phyloP scores from a whole-genome alignment of 1,140 invertebrate species.

The Monochamus saltuarius region DNA sequence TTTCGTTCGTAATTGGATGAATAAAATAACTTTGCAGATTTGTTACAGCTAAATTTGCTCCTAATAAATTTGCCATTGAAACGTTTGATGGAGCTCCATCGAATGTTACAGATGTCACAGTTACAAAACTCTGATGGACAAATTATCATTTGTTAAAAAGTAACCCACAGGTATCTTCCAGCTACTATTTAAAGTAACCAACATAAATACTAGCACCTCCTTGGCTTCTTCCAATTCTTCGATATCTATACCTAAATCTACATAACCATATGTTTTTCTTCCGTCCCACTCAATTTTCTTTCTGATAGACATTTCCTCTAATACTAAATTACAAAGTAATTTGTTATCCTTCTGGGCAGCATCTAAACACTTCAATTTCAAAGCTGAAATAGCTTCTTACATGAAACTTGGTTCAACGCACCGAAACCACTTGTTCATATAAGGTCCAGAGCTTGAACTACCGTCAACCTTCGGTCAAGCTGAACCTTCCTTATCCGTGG shows the following conservation, averaged over 20 bases:
- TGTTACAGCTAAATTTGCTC: constrained; percentile 16
- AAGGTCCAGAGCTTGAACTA: no score
- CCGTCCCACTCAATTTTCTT: constrained; percentile 32
- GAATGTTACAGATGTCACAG: constrained; percentile 28
- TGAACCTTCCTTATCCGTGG: no score
- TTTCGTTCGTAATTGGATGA: constrained; percentile 22
- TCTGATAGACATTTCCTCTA: constrained; percentile 34
- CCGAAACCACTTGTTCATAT: no score
- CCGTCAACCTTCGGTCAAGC: no score
- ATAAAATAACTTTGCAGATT: constrained; percentile 25
- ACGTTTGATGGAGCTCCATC: constrained; percentile 25
- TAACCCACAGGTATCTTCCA: constrained; percentile 41
- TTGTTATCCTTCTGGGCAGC: no score
- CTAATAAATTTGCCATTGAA: constrained; percentile 20
- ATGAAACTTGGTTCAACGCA: constrained; percentile 52
- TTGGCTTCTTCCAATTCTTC: constrained; percentile 35
- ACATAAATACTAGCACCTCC: constrained; percentile 45
- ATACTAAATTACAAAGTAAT: constrained; percentile 26
- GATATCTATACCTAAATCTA: constrained; percentile 40
- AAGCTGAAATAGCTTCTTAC: constrained; percentile 43
- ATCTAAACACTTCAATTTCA: constrained; percentile 33
- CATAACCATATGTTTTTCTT: constrained; percentile 33
- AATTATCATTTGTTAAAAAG: constrained; percentile 23
- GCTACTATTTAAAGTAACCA: constrained; percentile 37
- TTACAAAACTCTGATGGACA: constrained; percentile 11